phyloP scores from a whole-genome alignment of 1,140 invertebrate species.

The Goniozus legneri region DNA sequence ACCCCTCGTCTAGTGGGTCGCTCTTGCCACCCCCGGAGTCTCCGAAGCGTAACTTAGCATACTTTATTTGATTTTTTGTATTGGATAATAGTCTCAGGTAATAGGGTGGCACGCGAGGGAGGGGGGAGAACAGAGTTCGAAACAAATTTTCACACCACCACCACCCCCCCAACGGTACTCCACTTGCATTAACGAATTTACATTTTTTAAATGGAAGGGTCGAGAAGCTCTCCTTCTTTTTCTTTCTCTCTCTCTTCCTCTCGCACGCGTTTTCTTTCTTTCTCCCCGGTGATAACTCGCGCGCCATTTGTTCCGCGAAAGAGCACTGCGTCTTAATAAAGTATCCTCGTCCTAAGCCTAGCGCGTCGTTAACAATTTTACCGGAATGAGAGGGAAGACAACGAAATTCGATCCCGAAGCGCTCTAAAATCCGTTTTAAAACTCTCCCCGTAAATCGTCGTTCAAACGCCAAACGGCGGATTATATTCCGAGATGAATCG shows the following conservation, averaged over 20 bases:
- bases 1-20: conserved; percentile 29
- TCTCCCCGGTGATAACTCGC: conserved; percentile 48
- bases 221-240: conserved; percentile 5
- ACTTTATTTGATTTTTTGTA: conserved; percentile 57
- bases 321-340: conserved; percentile 51
- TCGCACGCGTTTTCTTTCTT: too few relatives aligned
- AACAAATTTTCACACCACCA: conserved; percentile 40
- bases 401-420: too few relatives aligned
- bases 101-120: conserved; percentile 34
- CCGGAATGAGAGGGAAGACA: too few relatives aligned
- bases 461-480: too few relatives aligned
- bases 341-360: too few relatives aligned
- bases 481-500: too few relatives aligned
- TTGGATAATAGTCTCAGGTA: conserved; percentile 54
- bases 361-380: too few relatives aligned
- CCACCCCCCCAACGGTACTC: conserved; percentile 21
- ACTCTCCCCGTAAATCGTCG: too few relatives aligned
- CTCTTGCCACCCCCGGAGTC: conserved; percentile 29
- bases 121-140: conserved; percentile 17
- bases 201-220: conserved; percentile 55
- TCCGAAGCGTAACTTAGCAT: conserved; percentile 52
- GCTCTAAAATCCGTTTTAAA: too few relatives aligned
- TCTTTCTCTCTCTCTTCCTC: too few relatives aligned
- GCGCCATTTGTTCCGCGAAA: conserved; percentile 51
- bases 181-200: conserved; percentile 55